Percentiles rank a stretch among this genome's conserved stretches.
Evolutionary conservation across 2,888 invertebrate genomes (phyloP).

Genomic region (Napeogenes sylphis): DNA sequence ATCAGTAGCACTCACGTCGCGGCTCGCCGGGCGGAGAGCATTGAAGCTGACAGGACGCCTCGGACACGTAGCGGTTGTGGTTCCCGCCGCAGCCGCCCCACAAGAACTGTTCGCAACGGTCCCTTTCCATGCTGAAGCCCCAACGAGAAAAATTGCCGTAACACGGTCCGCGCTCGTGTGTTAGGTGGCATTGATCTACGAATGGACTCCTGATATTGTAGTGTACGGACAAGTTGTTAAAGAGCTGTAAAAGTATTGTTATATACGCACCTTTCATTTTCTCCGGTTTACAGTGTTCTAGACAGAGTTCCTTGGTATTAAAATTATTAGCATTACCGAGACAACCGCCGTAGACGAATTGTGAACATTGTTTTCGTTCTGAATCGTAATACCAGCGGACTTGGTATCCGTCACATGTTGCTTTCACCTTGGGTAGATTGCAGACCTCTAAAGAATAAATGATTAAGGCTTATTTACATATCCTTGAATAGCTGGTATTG

Average conservation of each 20-base stretch:
- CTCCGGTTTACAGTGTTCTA: conserved; percentile 80
- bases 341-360: conserved; percentile 94
- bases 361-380: conserved; percentile 85
- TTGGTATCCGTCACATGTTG: conserved; percentile 88
- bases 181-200: conserved; percentile 86
- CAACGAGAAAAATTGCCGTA: conserved; percentile 86
- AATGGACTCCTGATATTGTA: background rate
- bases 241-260: too few species aligned
- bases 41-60: conserved; percentile 87
- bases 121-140: conserved; percentile 83
- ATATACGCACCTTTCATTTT: conserved; percentile 75
- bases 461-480: too few species aligned
- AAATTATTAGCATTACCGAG: conserved; percentile 95
- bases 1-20: conserved; percentile 88
- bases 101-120: conserved; percentile 83
- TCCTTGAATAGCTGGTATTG: too few species aligned
- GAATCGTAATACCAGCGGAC: conserved; percentile 91
- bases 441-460: conserved; percentile 79
- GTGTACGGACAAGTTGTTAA: too few species aligned
- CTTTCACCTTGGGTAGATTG: conserved; percentile 86
- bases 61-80: conserved; percentile 88
- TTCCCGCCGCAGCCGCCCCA: conserved; percentile 95
- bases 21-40: conserved; percentile 86
- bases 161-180: conserved; percentile 86
- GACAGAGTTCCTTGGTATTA: conserved; percentile 86